Percentiles rank a stretch among this genome's conserved stretches.
These are phyloP conservation scores for Labeo rohita DNA, from an alignment of 2,113 vertebrate genomes.

Conservation along the genomic window DNA sequence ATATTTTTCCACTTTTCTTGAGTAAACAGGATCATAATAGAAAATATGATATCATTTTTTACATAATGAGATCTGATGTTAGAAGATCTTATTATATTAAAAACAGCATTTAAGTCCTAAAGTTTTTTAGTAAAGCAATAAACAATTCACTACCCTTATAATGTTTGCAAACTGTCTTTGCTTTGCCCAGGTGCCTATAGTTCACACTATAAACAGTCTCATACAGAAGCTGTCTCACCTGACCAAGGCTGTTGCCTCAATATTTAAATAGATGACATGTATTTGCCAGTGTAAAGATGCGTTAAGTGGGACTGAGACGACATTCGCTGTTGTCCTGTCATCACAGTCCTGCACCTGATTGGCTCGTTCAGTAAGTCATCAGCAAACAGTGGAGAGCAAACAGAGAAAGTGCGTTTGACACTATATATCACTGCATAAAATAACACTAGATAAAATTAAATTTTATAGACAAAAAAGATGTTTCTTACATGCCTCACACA, in stretches of 20 bases:
- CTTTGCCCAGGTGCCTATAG: not conserved
- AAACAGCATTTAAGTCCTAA: not conserved
- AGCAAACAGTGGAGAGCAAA: not conserved
- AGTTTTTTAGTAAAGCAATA: not conserved
- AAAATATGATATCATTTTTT: not conserved
- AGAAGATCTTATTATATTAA: not conserved
- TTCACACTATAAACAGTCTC: not conserved
- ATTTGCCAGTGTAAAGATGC: not conserved
- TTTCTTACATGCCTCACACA: constrained; percentile 8
- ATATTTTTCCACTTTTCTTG: not conserved
- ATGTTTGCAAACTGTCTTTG: not conserved
- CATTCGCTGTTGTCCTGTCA: not conserved
- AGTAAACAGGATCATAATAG: not conserved
- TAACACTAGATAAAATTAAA: not conserved
- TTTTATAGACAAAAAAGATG: not conserved
- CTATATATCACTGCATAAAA: not conserved
- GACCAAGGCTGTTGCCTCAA: not conserved
- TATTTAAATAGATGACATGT: not conserved
- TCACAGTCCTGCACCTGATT: not conserved
- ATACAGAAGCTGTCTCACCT: not conserved
- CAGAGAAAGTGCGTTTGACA: not conserved
- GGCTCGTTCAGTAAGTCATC: not conserved
- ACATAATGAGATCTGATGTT: not conserved
- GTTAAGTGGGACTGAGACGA: not conserved
- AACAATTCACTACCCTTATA: not conserved